Evolutionary conservation across 2,888 invertebrate species (phyloP), one percentile per base, ranked within the genome.

Genomic region (Pheosia gnoma): DNA sequence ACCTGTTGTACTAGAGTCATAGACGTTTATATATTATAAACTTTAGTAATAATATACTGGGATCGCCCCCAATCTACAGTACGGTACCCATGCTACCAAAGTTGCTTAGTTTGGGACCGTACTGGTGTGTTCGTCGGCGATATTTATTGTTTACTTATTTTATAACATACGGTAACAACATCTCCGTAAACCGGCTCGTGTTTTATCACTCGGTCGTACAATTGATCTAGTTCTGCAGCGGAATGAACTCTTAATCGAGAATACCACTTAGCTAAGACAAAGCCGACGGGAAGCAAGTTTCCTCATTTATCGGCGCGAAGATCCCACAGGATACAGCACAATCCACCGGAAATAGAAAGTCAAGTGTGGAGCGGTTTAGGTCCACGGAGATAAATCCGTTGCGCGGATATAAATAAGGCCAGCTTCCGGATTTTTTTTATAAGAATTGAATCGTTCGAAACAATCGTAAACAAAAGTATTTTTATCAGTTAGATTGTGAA

Each of bases 321-420:
- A 84, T 88, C 83, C 83, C 82, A 71, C 71, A 84, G 86, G 89
- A 87, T 87, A 85, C 77, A 79, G 77, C 63, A 69, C 84, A 82
- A 87, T 86, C 81, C 78, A 78, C 76, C 80, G 89, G 87, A 89
- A 89, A 90, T 90, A 87, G 88, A 90, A 89, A 89, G 89, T 87
- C 87, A 88, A 89, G 85, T 84, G 83, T 80, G 78, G 81, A 85
- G 85, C 82, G 80, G 79, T 82, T 82, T 84, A 82, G 81, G 79
- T 81, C 74, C 75, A 70, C 69, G 68, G 75, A 78, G 75, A 88
- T 86, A 87, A 87, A 85, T 39, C 86, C 82, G 75, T 72, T 65
- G 71, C 70, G 71, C 65, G 62, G 72, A 70, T 74, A 73, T 70
- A 78, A 78, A 71, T 78, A 75, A 74, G 73, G 66, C 67, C 65